These are phyloP conservation scores for Globodera rostochiensis DNA, from an alignment of 1,140 invertebrate genomes.

Conservation along the genomic window DNA sequence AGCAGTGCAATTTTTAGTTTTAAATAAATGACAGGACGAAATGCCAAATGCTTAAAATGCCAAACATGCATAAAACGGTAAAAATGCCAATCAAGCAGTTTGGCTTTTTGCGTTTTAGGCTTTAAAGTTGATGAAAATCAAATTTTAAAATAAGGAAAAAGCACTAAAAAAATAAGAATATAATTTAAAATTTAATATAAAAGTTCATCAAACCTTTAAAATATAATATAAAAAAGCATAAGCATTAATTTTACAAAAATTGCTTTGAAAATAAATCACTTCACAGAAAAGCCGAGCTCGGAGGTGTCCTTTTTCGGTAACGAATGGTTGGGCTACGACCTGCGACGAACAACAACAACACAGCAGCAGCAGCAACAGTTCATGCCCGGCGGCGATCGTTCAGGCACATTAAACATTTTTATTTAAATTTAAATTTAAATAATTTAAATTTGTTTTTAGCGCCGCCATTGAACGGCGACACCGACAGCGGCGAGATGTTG, in stretches of 20 bases:
- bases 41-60: no score
- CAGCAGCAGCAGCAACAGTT: not conserved
- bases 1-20: no score
- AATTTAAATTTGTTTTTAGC: not conserved
- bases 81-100: not conserved
- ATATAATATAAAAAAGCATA: not conserved
- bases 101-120: conserved; percentile 20
- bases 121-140: no score
- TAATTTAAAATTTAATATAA: not conserved
- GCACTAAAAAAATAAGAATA: no score
- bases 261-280: no score
- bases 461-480: not conserved
- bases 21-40: no score
- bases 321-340: conserved; percentile 87
- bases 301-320: conserved; percentile 88
- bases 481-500: not conserved
- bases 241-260: no score
- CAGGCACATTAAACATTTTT: no score
- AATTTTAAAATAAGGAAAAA: no score
- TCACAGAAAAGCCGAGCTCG: conserved; percentile 82
- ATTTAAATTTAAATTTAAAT: not conserved
- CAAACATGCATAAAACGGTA: no score
- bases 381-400: no score
- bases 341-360: conserved; percentile 61
- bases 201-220: conserved; percentile 38